A percentile compares a stretch with the other conserved stretches of the same genome.
Conservation (phyloP, 2,797 vertebrate genomes). For the Macroramphosus scolopax region DNA sequence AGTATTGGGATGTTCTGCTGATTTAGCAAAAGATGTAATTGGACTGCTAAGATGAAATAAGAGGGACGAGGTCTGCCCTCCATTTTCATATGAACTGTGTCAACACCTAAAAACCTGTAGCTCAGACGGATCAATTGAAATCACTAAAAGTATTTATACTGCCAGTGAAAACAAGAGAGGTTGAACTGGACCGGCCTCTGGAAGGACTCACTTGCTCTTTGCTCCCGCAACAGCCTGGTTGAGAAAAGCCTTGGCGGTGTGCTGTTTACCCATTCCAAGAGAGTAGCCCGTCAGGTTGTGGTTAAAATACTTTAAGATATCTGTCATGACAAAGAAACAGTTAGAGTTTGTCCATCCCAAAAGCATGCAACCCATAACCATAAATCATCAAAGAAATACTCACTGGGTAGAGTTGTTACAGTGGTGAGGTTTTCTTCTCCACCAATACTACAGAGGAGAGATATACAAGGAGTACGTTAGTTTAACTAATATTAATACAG, state of each 20-base stretch:
- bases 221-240: conserved; percentile 88
- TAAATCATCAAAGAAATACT: conserved; percentile 58
- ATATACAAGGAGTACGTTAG: background rate
- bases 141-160: too few species aligned
- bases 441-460: conserved; percentile 77
- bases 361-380: too few species aligned
- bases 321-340: conserved; percentile 63
- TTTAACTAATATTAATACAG: too few species aligned
- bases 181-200: too few species aligned
- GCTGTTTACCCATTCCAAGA: conserved; percentile 64
- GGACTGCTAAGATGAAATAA: too few species aligned
- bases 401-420: conserved; percentile 89
- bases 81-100: too few species aligned
- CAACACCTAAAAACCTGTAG: too few species aligned
- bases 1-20: too few species aligned
- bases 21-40: too few species aligned
- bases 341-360: background rate
- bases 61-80: too few species aligned
- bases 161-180: background rate
- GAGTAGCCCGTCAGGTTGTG: conserved; percentile 78
- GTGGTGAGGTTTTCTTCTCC: conserved; percentile 81
- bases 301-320: conserved; percentile 86
- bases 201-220: conserved; percentile 72
- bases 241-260: conserved; percentile 73
- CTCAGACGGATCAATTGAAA: too few species aligned